Percentiles rank a stretch among this genome's conserved stretches.
Conservation (phyloP, 2,888 invertebrate species). For the Chrysopilus asiliformis region DNA sequence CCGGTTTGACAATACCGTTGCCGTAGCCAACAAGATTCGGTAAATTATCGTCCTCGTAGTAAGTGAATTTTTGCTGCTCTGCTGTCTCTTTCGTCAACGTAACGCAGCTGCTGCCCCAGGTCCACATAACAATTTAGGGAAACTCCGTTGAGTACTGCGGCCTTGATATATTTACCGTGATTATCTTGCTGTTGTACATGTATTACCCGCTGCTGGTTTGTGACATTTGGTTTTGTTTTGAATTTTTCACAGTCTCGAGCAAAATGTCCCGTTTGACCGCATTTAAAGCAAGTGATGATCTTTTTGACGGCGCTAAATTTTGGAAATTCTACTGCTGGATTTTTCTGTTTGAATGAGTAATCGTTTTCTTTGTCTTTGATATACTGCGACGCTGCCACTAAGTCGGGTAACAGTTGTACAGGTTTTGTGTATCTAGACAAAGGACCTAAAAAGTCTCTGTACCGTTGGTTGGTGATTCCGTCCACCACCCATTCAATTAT, state of each 20-base stretch:
- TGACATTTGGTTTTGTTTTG: not conserved
- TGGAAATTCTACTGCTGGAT: too few species aligned
- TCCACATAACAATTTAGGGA: slow-evolving; percentile 1
- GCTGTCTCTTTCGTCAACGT: not conserved
- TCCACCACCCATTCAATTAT: slow-evolving; percentile 1
- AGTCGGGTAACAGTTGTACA: not conserved
- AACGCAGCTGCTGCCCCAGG: slow-evolving; percentile 2
- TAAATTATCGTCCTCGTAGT: not conserved
- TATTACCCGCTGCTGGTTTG: not conserved
- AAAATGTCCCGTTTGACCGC: slow-evolving; percentile 1
- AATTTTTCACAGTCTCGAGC: not conserved
- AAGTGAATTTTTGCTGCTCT: slow-evolving; percentile 3
- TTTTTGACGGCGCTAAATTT: too few species aligned
- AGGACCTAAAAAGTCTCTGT: slow-evolving; percentile 1
- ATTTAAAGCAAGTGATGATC: not conserved
- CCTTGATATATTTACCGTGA: not conserved
- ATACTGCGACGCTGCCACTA: not conserved
- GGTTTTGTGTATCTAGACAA: slow-evolving; percentile 2
- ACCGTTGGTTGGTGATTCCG: not conserved
- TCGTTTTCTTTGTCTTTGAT: too few species aligned
- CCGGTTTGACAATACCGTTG: not conserved
- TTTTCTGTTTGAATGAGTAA: too few species aligned
- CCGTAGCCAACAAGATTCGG: slow-evolving; percentile 1
- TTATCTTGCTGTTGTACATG: not conserved
- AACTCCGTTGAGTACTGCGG: not conserved